Percentiles rank a stretch among this genome's conserved stretches.
phyloP scores from a whole-genome alignment of 2,113 vertebrate genomes.

The Sander vitreus region DNA sequence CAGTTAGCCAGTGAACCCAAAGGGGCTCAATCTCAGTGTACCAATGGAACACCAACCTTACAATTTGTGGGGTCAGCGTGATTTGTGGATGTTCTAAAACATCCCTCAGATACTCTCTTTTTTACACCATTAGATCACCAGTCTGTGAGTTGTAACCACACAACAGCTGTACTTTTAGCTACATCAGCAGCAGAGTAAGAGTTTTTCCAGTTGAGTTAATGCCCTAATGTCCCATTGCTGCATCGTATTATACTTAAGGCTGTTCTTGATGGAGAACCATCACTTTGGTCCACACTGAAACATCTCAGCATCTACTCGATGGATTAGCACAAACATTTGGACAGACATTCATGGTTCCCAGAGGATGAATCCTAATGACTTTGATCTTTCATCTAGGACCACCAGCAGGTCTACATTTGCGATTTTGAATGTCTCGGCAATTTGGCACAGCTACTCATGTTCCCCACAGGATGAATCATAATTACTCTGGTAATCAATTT shows the following conservation, averaged over 20 bases:
- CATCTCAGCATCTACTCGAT: background rate
- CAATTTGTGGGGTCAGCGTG: slow-evolving; percentile 30
- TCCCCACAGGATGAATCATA: background rate
- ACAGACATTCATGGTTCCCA: background rate
- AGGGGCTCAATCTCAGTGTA: slow-evolving; percentile 37
- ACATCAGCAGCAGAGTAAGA: slow-evolving; percentile 3
- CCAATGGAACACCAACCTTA: slow-evolving; percentile 24
- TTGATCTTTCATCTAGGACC: background rate
- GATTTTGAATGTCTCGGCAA: background rate
- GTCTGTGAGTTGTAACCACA: background rate
- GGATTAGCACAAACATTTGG: background rate
- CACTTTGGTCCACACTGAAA: background rate
- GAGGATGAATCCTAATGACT: slow-evolving; percentile 10
- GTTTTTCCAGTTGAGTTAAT: background rate
- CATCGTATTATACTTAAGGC: background rate
- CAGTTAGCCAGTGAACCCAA: slow-evolving; percentile 57
- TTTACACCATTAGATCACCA: background rate
- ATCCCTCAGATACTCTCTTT: slow-evolving; percentile 12
- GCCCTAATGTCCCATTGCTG: background rate
- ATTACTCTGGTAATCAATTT: background rate
- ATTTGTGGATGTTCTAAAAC: background rate
- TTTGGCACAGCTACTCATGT: background rate
- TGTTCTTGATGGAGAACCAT: background rate
- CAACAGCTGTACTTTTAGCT: background rate
- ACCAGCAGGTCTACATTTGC: background rate